Base-by-base conservation (phyloP, 2,113 vertebrate genomes). In the Phaethornis superciliosus region DNA sequence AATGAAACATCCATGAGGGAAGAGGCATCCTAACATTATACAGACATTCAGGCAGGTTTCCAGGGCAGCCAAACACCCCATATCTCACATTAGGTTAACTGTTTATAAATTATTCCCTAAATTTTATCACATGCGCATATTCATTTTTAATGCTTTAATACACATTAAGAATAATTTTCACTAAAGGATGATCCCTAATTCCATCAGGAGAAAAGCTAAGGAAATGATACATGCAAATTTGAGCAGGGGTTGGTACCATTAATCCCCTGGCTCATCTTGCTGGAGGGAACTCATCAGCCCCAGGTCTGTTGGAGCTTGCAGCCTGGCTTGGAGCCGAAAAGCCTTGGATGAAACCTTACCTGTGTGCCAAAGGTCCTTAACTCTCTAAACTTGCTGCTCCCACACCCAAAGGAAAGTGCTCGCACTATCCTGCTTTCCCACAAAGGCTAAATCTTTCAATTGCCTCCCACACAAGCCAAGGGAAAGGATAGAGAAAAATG, bases 51-150 rank as follows among this genome's bases (percentile, higher is more conserved):
- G 42, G 37, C 35, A 68, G 78, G 52, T 79, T 92, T 69, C 70
- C 83, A 52, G 75, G 64, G 44, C 75, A 79, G 71, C 75, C 58
- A n/a, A 67, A 56, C 51, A 23, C 70, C 89, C 59, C 54, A 4
- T 47, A 74, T 59, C 54, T 90, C 78, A 37, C 1, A 0, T 71
- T 88, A 68, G 0, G 7, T 78, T 77, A 30, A 81, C 88, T 79
- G 62, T 94, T 97, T 95, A 96, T 95, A 93, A 98, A 97, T 97
- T 96, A 97, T 97, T 96, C 95, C 93, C 64, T 65, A 72, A 77
- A 85, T 92, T 96, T 94, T 93, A 95, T 89, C 68, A 58, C 86
- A 82, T 52, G 27, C 15, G 3, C 64, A 33, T 95, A 93, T 96
- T 90, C 93, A 96, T 91, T 94, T 96, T 97, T 94, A 96, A 96